Base-by-base conservation (phyloP, 2,113 vertebrate species). In the Thunnus maccoyii region DNA sequence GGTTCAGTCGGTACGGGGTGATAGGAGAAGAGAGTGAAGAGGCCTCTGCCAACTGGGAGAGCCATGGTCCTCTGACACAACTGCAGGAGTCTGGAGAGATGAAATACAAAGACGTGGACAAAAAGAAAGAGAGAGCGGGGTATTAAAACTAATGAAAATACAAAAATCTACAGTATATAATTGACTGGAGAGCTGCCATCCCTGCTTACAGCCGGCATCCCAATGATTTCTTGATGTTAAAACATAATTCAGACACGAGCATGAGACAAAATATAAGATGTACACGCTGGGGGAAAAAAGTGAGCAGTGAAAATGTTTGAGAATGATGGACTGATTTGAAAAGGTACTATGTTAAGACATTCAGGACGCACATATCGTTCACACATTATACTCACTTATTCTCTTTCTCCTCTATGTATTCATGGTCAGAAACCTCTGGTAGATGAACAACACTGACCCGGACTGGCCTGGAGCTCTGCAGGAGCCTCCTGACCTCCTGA, bases 371-470 rank as follows among this genome's bases (percentile, higher is more conserved):
- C 11, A 61, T 30, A 36, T 27, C 18, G 12, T 13, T 13, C 30
- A 51, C 22, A 14, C 10, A 41, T 25, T 15, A 6, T 0, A 84
- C 95, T 91, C 76, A 98, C 98, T 98, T 95, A 93, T 98, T 99
- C 87, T 99, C 98, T 83, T 99, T 99, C 89, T 99, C 98, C 81
- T 99, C 98, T 1, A 99, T 98, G 91, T 97, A 99, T 87, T 99
- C 98, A 0, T 99, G 98, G 87, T 99, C 98, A 44, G 97, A 99
- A 64, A 99, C 97, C 82, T 99, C 98, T 0, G 98, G 98, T 71
- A 97, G 95, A 85, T 99, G 98, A 17, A 98, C 95, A 1, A 99
- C 97, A 0, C 97, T 98, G 86, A 99, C 97, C 0, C 97, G 95
- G 1, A 99, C 97, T 0, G 98, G 98, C 60, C 96, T 96, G 1